Conservation (phyloP, 2,113 vertebrate species). For the Lepisosteus osseus region DNA sequence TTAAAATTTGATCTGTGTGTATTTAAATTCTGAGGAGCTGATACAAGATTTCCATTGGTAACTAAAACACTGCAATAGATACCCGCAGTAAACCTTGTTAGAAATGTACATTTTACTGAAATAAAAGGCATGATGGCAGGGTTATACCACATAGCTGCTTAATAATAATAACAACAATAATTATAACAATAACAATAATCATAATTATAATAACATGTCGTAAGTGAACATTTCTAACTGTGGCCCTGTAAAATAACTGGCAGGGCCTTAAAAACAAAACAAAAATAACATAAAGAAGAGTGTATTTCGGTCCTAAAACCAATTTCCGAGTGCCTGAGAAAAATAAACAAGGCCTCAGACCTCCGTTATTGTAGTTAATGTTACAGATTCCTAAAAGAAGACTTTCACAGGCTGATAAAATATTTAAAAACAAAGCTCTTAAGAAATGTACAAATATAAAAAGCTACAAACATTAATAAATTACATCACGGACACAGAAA, state of each 20-base stretch:
- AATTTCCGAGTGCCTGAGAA: conserved; percentile 40
- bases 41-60: conserved; percentile 85
- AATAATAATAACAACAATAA: conserved; percentile 52
- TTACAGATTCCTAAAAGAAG: conserved; percentile 51
- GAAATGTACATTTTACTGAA: conserved; percentile 86
- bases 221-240: conserved; percentile 51
- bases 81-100: conserved; percentile 83
- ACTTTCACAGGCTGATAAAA: conserved; percentile 76
- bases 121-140: conserved; percentile 64
- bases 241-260: conserved; percentile 46
- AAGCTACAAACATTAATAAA: conserved; percentile 99
- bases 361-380: conserved; percentile 52
- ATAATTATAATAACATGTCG: conserved; percentile 32
- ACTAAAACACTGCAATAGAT: conserved; percentile 82
- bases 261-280: conserved; percentile 35
- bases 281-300: conserved; percentile 37
- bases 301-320: conserved; percentile 26
- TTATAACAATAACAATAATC: conserved; percentile 32
- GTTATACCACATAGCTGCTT: conserved; percentile 71
- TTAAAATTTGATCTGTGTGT: conserved; percentile 83
- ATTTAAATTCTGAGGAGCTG: conserved; percentile 75
- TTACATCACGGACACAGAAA: conserved; percentile 98
- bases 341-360: conserved; percentile 56
- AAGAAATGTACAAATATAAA: conserved; percentile 99
- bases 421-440: conserved; percentile 92